Percentiles rank a stretch among this genome's conserved stretches.
phyloP scores from a whole-genome alignment of 2,113 vertebrate species.

The Platysteira castanea region DNA sequence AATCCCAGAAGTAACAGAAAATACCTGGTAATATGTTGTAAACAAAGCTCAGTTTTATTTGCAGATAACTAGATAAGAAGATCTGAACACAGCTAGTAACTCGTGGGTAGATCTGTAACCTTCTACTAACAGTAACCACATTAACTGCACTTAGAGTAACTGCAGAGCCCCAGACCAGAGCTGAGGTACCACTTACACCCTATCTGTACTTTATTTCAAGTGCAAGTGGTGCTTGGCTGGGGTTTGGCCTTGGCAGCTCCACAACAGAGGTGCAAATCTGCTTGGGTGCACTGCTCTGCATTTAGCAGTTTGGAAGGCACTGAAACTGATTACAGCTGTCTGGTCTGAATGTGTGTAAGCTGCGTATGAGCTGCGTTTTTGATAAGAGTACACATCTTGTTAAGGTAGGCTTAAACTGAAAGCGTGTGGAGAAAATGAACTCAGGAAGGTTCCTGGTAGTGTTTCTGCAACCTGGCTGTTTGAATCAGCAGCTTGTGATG shows the following conservation, averaged over 20 bases:
- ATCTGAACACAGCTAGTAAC: neutral
- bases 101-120: neutral
- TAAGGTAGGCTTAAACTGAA: conserved; percentile 15
- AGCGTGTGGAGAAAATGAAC: neutral
- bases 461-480: neutral
- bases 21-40: neutral
- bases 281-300: neutral
- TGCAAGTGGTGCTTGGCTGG: neutral
- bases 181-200: neutral
- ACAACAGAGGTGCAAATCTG: neutral
- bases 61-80: neutral
- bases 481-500: neutral
- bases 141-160: neutral
- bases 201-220: neutral
- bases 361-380: rapidly evolving
- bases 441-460: neutral
- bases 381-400: neutral
- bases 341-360: neutral
- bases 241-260: neutral
- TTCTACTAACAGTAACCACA: neutral
- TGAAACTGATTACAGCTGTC: neutral
- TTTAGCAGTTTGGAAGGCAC: neutral
- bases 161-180: neutral
- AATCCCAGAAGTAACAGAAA: conserved; percentile 1
- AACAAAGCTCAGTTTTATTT: neutral